A percentile compares a stretch with the other conserved stretches of the same genome.
These are phyloP conservation scores for Chelon labrosus DNA, from an alignment of 2,797 vertebrate species.

Conservation along the genomic window DNA sequence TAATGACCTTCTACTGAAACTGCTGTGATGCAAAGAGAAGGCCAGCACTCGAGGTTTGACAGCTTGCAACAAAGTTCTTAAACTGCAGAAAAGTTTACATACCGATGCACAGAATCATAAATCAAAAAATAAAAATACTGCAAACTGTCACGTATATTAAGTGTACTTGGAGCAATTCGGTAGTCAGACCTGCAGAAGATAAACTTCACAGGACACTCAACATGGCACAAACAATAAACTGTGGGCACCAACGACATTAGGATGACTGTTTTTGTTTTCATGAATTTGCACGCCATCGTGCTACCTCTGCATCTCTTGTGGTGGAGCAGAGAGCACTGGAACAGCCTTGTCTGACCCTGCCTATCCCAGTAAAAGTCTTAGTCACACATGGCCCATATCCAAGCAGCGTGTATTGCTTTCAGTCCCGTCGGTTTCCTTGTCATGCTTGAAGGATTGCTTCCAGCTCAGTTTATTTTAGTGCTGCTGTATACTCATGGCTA, in stretches of 20 bases:
- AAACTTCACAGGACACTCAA: not conserved
- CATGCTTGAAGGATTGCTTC: conserved; percentile 82
- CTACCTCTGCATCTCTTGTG: conserved; percentile 1
- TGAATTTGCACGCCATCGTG: not conserved
- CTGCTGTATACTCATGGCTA: conserved; percentile 77
- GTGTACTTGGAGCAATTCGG: not conserved
- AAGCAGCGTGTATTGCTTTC: conserved; percentile 75
- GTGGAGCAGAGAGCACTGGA: conserved; percentile 30
- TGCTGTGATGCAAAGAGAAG: conserved; percentile 6
- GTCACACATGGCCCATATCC: conserved; percentile 81
- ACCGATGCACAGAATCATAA: not conserved
- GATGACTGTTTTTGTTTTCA: conserved; percentile 3
- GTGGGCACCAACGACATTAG: not conserved
- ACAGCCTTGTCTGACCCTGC: conserved; percentile 47
- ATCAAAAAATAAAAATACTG: not conserved
- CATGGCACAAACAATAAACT: not conserved
- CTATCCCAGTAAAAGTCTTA: conserved; percentile 63
- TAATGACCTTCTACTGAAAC: not conserved
- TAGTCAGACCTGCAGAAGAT: not conserved
- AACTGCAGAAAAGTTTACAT: not conserved
- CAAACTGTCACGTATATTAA: not conserved
- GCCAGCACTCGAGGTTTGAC: not conserved
- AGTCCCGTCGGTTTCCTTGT: conserved; percentile 74
- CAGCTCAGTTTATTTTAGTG: conserved; percentile 87
- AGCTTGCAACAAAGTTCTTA: not conserved